Evolutionary conservation across 2,797 vertebrate species (phyloP).

Genomic region (Propithecus perrieri): DNA sequence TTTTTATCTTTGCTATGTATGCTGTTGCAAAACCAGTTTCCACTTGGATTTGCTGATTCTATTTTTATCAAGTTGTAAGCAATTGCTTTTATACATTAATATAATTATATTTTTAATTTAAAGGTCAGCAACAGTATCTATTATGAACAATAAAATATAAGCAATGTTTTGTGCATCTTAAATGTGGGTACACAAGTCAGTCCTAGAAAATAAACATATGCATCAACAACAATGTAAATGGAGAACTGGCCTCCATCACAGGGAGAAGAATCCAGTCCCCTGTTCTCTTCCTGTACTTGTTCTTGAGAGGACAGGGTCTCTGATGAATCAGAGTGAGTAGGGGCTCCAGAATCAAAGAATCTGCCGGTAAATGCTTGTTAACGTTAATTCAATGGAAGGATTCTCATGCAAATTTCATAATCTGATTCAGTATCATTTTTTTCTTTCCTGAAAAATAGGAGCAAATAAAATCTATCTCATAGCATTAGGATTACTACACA

Average conservation of each 20-base stretch:
- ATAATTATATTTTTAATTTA: background rate
- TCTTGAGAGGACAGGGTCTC: background rate
- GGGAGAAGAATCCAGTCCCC: accelerated
- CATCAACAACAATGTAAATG: background rate
- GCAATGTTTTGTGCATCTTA: background rate
- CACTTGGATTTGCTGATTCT: background rate
- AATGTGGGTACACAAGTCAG: background rate
- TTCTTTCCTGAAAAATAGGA: background rate
- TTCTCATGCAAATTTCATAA: background rate
- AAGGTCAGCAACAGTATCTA: background rate
- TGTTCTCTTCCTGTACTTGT: background rate
- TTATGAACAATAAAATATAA: background rate
- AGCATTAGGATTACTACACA: background rate
- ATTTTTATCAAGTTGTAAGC: background rate
- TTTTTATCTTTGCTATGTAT: background rate
- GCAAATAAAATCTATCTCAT: background rate
- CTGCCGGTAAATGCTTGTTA: background rate
- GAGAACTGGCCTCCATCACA: background rate
- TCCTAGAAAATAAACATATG: background rate
- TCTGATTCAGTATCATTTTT: background rate
- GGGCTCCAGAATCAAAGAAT: background rate
- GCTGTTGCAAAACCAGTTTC: background rate
- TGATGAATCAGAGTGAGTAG: background rate
- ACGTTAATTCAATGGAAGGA: background rate
- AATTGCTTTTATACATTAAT: background rate